These are phyloP conservation scores for Folsomia candida DNA, from an alignment of 2,888 invertebrate species.

Conservation along the genomic window DNA sequence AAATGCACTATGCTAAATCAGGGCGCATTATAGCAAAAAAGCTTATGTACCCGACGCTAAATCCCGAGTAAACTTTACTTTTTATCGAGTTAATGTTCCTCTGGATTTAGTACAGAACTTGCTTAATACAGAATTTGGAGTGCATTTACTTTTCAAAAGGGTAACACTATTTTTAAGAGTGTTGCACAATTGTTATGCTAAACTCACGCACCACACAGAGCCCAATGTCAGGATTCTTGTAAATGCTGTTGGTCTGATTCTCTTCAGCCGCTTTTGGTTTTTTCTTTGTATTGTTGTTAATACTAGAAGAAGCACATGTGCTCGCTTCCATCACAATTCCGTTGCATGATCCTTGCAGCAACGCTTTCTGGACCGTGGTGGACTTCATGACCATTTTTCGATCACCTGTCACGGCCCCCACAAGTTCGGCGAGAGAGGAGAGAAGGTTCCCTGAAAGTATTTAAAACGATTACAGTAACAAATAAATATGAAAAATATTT, in stretches of 20 bases:
- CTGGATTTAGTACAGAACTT: no score
- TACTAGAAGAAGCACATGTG: not conserved
- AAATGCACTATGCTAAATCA: no score
- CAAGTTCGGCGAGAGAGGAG: not conserved
- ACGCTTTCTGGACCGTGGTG: not conserved
- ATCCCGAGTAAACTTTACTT: no score
- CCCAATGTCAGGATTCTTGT: conserved; percentile 1
- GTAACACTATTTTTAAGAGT: no score
- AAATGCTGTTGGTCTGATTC: not conserved
- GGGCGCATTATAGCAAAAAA: not conserved
- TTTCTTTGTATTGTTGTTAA: not conserved
- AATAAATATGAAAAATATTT: not conserved
- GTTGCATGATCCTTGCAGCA: not conserved
- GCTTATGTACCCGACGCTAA: not conserved
- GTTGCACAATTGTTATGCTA: no score
- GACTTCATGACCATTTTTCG: conserved; percentile 10
- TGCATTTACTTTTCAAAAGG: no score
- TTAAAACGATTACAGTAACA: not conserved
- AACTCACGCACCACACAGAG: conserved; percentile 8
- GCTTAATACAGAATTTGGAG: no score
- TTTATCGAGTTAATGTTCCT: no score
- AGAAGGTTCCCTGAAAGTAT: not conserved
- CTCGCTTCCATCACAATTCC: not conserved
- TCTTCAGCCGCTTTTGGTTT: not conserved
- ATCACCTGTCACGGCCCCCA: not conserved